Evolutionary conservation across 2,888 invertebrate genomes (phyloP).

Genomic region (Torymus aiolomorphi): DNA sequence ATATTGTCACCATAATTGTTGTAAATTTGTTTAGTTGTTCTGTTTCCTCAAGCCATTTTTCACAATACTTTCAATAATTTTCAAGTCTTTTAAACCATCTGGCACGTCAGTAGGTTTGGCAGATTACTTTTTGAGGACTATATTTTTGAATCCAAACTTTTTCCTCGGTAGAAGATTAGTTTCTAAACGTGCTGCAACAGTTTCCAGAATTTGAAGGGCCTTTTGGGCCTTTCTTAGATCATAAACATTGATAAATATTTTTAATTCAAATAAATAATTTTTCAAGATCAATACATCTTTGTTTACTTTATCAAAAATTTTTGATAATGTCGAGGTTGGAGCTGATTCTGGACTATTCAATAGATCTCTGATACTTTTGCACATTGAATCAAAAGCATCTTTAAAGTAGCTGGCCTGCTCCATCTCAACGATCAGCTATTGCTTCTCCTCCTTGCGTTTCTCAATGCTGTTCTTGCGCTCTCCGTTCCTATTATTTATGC

Average conservation of each 20-base stretch:
- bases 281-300: conserved; percentile 86
- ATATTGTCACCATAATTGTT: conserved; percentile 80
- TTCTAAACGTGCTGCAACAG: conserved; percentile 83
- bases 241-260: conserved; percentile 87
- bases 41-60: conserved; percentile 74
- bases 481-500: conserved; percentile 78
- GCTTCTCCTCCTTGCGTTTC: conserved; percentile 81
- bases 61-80: conserved; percentile 73
- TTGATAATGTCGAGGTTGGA: conserved; percentile 77
- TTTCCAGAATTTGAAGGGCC: conserved; percentile 83
- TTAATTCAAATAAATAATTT: conserved; percentile 87
- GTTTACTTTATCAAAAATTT: conserved; percentile 82
- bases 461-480: conserved; percentile 82
- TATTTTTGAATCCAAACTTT: conserved; percentile 89
- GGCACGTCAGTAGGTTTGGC: conserved; percentile 75
- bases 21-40: conserved; percentile 74
- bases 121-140: conserved; percentile 78
- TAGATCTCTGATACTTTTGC: conserved; percentile 81
- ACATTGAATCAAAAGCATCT: conserved; percentile 83
- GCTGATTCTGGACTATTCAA: conserved; percentile 76
- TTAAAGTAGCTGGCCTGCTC: too few relatives aligned
- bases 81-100: too few relatives aligned
- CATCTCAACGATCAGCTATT: conserved; percentile 80
- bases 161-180: conserved; percentile 83
- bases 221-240: conserved; percentile 88